Evolutionary conservation across 35 echinoderm and acorn worm species (phyloP), one percentile per base, ranked within the genome.

Genomic region (Nesometra sesokonis): DNA sequence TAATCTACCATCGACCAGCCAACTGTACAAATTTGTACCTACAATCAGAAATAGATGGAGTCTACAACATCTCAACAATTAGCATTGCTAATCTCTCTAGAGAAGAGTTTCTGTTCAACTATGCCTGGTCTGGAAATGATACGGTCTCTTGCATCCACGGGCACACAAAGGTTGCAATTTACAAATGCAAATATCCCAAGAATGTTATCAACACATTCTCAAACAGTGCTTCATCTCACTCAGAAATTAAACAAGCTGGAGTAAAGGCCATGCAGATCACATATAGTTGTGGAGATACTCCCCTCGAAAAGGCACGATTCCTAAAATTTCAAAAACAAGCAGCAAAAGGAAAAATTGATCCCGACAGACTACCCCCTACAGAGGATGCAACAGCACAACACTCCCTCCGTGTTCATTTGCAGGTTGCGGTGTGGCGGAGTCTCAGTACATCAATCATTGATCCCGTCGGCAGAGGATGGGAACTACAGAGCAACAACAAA

Each of bases 51-150:
- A n/a, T 88, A 84, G 81, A 88, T 91, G 85, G 85, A 23, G 35
- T 91, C 32, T 87, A 91, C 47, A 86, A 91, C 57, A 91, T 91
- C n/a, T 91, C 90, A 78, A 87, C 79, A 21, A 87, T 87, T 81
- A 39, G 87, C 40, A 87, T 87, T 39, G 90, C 47, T 29, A 27
- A 91, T 57, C 78, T n/a, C n/a, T n/a, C n/a, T n/a, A 43, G 81
- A 32, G 87, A 93, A 77, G 78, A 93, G 77, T 82, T 93, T 34
- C 82, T 93, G 76, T 86, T 88, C 82, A 93, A 93, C 77, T 93
- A 93, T 35, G 91, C 86, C 47, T 92, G 86, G 91, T 92, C 86
- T 40, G 86, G 91, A 81, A 88, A 88, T n/a, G 91, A 92, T 86
- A 92, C 91, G 37, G 86, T 92, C 11, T 92, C 91, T 84, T 78